These are phyloP conservation scores for Latrodectus hesperus DNA, from an alignment of 2,888 invertebrate genomes.

Conservation along the genomic window DNA sequence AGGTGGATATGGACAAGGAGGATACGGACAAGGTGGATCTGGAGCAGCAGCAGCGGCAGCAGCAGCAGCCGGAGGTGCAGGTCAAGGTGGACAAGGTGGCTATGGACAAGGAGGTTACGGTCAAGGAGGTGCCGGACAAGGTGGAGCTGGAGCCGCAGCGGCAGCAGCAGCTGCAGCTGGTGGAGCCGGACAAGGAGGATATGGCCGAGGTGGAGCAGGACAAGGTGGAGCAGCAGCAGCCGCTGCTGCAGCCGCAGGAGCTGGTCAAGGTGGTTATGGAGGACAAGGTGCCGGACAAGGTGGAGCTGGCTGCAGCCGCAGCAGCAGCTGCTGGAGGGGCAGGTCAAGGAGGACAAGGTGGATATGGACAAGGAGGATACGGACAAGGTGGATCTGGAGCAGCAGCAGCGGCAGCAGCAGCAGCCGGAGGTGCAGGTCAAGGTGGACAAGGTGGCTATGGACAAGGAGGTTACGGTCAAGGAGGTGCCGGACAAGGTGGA, in stretches of 20 bases:
- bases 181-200: too few relatives aligned
- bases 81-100: slow-evolving; percentile 2
- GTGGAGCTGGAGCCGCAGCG: too few relatives aligned
- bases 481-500: too few relatives aligned
- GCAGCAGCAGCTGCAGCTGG: too few relatives aligned
- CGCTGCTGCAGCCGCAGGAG: neutral
- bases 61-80: neutral
- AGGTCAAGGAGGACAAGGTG: too few relatives aligned
- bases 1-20: slow-evolving; percentile 1
- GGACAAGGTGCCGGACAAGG: too few relatives aligned
- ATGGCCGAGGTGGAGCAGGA: neutral
- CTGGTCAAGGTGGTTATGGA: too few relatives aligned
- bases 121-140: too few relatives aligned
- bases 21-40: slow-evolving; percentile 6
- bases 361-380: neutral
- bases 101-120: neutral
- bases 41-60: slow-evolving; percentile 7
- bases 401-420: slow-evolving; percentile 11
- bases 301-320: too few relatives aligned
- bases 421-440: neutral
- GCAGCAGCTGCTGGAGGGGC: too few relatives aligned
- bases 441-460: too few relatives aligned
- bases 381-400: neutral
- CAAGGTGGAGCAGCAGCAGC: neutral
- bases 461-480: neutral